Evolutionary conservation across 2,888 invertebrate species (phyloP).

Genomic region (Falcaria lacertinaria): DNA sequence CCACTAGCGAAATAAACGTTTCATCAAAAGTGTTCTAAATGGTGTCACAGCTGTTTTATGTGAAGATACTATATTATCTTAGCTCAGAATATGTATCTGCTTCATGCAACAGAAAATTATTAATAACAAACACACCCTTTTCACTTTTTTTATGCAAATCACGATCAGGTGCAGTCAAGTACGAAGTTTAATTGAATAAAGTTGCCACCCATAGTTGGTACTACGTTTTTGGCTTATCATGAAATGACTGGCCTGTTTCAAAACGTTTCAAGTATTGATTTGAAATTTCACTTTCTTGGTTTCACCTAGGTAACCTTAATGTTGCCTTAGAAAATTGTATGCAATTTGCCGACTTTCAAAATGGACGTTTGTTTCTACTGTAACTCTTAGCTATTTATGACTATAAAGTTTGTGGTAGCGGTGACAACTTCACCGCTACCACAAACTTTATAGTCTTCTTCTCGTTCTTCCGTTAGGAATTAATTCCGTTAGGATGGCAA

Average conservation of each 20-base stretch:
- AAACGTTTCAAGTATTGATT: neutral
- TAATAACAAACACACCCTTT: neutral
- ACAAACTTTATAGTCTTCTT: too few relatives aligned
- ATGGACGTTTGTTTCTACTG: too few relatives aligned
- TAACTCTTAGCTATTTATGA: too few relatives aligned
- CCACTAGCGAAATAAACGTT: too few relatives aligned
- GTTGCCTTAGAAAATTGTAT: neutral
- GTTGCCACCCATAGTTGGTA: neutral
- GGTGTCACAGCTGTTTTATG: too few relatives aligned
- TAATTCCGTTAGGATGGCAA: too few relatives aligned
- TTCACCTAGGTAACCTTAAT: neutral
- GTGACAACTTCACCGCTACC: too few relatives aligned
- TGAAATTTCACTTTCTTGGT: neutral
- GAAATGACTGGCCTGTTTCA: neutral
- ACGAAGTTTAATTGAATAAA: slow-evolving; percentile 1
- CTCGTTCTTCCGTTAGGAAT: too few relatives aligned
- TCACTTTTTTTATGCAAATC: slow-evolving; percentile 1
- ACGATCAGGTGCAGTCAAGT: neutral
- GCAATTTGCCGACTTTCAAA: neutral
- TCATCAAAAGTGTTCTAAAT: too few relatives aligned
- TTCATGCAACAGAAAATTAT: neutral
- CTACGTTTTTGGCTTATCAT: neutral
- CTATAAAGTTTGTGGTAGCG: too few relatives aligned
- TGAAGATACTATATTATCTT: too few relatives aligned
- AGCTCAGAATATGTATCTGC: too few relatives aligned